Evolutionary conservation across 2,888 invertebrate species (phyloP).

Genomic region (Temnothorax rugatulus): DNA sequence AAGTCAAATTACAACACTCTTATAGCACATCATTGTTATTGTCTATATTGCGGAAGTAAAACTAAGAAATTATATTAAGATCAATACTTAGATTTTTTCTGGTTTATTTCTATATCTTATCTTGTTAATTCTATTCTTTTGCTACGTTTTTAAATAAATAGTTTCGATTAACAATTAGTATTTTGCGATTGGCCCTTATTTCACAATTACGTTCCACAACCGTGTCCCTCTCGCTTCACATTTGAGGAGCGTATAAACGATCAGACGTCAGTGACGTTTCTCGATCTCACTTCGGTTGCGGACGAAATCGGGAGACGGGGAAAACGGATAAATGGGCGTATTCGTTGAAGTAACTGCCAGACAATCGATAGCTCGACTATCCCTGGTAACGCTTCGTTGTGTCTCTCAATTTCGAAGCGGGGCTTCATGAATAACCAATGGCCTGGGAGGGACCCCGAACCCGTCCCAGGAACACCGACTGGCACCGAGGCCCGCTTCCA

Average conservation of each 20-base stretch:
- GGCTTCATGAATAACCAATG: conserved; percentile 82
- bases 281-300: conserved; percentile 37
- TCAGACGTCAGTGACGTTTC: conserved; percentile 39
- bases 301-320: conserved; percentile 41
- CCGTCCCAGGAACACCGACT: conserved; percentile 83
- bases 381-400: conserved; percentile 80
- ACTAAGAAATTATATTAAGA: neutral
- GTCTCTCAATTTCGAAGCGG: conserved; percentile 83
- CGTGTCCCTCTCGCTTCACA: neutral
- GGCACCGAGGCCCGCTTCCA: conserved; percentile 81
- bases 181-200: neutral
- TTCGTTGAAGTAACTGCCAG: conserved; percentile 82
- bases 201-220: neutral
- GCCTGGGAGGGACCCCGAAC: conserved; percentile 79
- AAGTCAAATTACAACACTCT: neutral
- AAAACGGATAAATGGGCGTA: conserved; percentile 76
- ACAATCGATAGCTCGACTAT: conserved; percentile 83
- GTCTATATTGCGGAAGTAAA: neutral
- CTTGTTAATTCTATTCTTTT: neutral
- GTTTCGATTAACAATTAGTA: neutral
- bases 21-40: neutral
- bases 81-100: neutral
- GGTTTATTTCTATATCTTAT: neutral
- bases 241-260: conserved; percentile 23
- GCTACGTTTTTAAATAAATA: neutral